phyloP scores from a whole-genome alignment of 2,113 vertebrate genomes.

The Agapornis roseicollis region DNA sequence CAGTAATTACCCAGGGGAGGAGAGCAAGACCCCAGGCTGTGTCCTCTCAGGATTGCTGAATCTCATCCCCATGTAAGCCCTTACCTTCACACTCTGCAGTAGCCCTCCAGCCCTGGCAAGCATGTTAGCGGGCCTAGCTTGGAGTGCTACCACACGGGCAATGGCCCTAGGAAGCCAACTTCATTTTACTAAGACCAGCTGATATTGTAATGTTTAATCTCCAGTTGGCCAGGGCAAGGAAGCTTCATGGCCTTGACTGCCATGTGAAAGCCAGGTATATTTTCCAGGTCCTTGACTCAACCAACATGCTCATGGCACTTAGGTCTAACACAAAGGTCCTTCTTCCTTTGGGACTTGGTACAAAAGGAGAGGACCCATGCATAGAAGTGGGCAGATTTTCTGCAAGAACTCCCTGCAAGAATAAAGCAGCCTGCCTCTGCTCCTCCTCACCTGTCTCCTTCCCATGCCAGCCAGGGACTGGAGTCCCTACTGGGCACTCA shows the following conservation, averaged over 20 bases:
- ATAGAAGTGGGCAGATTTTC: neutral
- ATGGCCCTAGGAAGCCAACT: neutral
- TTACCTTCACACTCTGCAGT: neutral
- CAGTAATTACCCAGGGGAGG: neutral
- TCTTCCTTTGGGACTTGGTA: neutral
- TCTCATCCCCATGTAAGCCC: neutral
- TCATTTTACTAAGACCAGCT: neutral
- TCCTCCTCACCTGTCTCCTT: neutral
- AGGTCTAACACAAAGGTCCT: neutral
- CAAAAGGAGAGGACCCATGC: neutral
- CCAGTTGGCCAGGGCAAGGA: neutral
- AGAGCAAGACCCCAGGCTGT: neutral
- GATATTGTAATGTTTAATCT: neutral
- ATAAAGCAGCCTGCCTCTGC: neutral
- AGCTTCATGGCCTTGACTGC: neutral
- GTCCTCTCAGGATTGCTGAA: neutral
- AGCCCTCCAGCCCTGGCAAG: neutral
- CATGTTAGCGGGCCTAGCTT: neutral
- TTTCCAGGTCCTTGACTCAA: neutral
- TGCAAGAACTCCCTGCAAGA: neutral
- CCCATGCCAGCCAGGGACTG: neutral
- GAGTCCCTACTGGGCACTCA: accelerated
- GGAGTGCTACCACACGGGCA: neutral
- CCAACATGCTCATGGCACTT: accelerated
- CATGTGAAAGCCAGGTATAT: neutral